Conservation (phyloP, 2,113 vertebrate genomes). For the Bettongia penicillata region DNA sequence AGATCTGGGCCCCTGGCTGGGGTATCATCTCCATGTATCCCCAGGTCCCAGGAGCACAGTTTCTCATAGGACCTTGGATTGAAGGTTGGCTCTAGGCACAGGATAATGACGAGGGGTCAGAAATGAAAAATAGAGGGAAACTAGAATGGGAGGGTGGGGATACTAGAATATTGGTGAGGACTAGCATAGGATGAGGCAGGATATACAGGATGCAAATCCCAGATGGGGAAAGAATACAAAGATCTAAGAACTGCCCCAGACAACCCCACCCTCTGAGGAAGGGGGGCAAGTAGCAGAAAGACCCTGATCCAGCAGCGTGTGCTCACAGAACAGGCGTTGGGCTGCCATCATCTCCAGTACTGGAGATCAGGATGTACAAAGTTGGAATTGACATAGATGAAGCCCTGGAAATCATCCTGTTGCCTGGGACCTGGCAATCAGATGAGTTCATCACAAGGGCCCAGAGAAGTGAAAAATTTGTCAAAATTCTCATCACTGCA, state of each 20-base stretch:
- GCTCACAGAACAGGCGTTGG: slow-evolving; percentile 71
- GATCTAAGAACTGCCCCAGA: too few species aligned
- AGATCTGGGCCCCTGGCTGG: background rate
- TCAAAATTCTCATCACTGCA: slow-evolving; percentile 89
- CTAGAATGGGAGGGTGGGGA: background rate
- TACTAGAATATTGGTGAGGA: too few species aligned
- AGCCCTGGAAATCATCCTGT: slow-evolving; percentile 91
- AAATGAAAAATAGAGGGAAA: background rate
- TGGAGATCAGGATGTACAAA: slow-evolving; percentile 82
- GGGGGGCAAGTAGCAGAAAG: slow-evolving; percentile 30
- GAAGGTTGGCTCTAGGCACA: too few species aligned
- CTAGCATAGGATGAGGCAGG: background rate
- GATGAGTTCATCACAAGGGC: slow-evolving; percentile 90
- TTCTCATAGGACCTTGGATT: slow-evolving; percentile 8
- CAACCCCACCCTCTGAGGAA: background rate
- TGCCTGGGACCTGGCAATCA: slow-evolving; percentile 91
- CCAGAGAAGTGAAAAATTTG: slow-evolving; percentile 92
- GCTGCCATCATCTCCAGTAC: slow-evolving; percentile 32
- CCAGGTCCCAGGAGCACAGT: slow-evolving; percentile 31
- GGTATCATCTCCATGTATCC: too few species aligned
- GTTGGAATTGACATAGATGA: slow-evolving; percentile 90
- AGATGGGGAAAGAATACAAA: too few species aligned
- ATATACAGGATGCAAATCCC: too few species aligned
- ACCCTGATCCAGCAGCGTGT: slow-evolving; percentile 60
- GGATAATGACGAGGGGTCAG: too few species aligned